Base-by-base conservation (phyloP, 2,888 invertebrate species). In the Cerastoderma edule region DNA sequence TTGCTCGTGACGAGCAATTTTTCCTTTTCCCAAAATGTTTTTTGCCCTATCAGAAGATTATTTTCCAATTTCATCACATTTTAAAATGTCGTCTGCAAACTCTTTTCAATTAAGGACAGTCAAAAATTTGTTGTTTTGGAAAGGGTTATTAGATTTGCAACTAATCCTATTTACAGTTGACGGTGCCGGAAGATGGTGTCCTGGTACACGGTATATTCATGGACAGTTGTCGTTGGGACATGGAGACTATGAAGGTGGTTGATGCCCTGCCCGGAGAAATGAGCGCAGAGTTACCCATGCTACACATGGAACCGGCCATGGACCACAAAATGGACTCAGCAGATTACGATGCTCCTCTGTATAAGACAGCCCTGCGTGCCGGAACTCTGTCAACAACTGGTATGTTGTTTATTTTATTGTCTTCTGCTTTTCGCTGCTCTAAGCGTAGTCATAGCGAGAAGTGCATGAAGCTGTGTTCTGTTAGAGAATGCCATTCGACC, bases 261-360 rank as follows among this genome's bases (percentile, higher is more conserved):
- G 92, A 93, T 80, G 87, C 92, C 1, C 75, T 92, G 88, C 76
- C 90, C 95, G 96, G 96, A 70, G 95, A 96, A 94, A 95, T 96
- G 94, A 95, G 95, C 93, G 95, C 96, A 1, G 93, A 95, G 0
- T 92, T 96, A 76, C 96, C 96, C 3, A 95, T 95, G 50, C 90
- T 95, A 78, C 94, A 94, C 92, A 94, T 96, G 91, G 92, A 95
- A 80, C 96, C 96, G 0, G 81, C 85, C 67, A 92, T 92, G 89
- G 92, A 92, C 83, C 95, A 95, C 75, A 93, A 94, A 54, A 94
- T 89, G 0, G 84, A 89, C 64, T 78, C 80, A 2, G 76, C 75
- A 4, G 87, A 90, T 56, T 93, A 93, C 73, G 85, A 87, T 19
- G 88, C 92, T 6, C 93, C 93, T 0, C 84, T 93, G 27, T 93